Conservation (phyloP, 2,888 invertebrate species). For the Cosmorhoe ocellata region DNA sequence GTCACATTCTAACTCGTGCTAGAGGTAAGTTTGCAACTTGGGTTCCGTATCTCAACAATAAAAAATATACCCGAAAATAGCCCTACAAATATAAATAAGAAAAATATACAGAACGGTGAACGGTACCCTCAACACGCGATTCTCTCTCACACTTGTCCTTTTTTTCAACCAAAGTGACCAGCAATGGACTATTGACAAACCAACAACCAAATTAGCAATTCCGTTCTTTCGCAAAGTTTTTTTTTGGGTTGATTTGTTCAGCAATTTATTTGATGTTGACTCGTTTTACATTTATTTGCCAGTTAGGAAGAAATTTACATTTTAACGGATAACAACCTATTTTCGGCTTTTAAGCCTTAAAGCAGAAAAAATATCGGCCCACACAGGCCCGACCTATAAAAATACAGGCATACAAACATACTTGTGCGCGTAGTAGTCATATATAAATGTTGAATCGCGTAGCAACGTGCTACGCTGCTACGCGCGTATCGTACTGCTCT, state of each 20-base stretch:
- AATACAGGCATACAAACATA: not conserved
- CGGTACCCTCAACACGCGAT: no score
- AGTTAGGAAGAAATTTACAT: not conserved
- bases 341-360: no score
- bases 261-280: not conserved
- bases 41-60: no score
- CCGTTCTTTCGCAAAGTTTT: not conserved
- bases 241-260: not conserved
- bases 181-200: not conserved
- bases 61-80: no score
- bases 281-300: not conserved
- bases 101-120: no score
- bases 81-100: no score
- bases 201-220: not conserved
- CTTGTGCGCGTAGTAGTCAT: not conserved
- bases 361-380: no score
- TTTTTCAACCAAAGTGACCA: no score
- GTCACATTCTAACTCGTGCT: no score
- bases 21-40: no score
- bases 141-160: no score
- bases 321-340: not conserved
- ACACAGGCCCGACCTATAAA: slow-evolving; percentile 1
- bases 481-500: slow-evolving; percentile 9
- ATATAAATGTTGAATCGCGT: slow-evolving; percentile 1
- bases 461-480: slow-evolving; percentile 18